phyloP scores from a whole-genome alignment of 2,797 vertebrate species.

The Cirrhinus molitorella region DNA sequence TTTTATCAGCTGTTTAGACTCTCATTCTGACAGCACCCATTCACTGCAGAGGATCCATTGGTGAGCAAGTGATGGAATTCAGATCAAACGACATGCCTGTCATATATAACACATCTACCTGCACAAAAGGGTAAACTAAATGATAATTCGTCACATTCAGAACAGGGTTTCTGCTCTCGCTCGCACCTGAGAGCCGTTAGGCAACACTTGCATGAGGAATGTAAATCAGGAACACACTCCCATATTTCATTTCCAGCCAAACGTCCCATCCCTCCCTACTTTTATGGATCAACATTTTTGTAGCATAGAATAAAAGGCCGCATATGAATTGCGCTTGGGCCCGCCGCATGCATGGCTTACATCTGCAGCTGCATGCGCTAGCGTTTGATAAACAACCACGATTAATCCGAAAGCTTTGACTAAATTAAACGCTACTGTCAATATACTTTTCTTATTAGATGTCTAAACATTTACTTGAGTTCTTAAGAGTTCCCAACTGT shows the following conservation, averaged over 20 bases:
- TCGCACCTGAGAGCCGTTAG: slow-evolving; percentile 55
- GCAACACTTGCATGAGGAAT: slow-evolving; percentile 58
- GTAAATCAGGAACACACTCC: slow-evolving; percentile 31
- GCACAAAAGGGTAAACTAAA: not conserved
- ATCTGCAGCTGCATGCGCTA: not conserved
- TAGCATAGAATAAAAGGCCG: slow-evolving; percentile 66
- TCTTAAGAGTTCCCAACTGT: not conserved
- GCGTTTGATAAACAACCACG: not conserved
- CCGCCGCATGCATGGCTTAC: slow-evolving; percentile 28
- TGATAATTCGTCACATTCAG: not conserved
- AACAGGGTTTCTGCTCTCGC: slow-evolving; percentile 2
- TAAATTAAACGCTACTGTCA: slow-evolving; percentile 18
- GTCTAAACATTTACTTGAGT: slow-evolving; percentile 16
- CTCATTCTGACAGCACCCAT: no score
- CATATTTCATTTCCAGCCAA: slow-evolving; percentile 42
- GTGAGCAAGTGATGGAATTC: no score
- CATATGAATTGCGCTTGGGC: slow-evolving; percentile 52
- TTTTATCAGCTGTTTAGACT: no score
- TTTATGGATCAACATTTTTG: slow-evolving; percentile 39
- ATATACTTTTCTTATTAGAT: not conserved
- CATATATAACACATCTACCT: not conserved
- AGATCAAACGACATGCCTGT: not conserved
- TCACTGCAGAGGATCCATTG: no score
- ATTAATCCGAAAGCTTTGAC: not conserved
- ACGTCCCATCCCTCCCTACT: not conserved